phyloP scores from a whole-genome alignment of 1,140 invertebrate genomes.

The Drosophila asahinai region DNA sequence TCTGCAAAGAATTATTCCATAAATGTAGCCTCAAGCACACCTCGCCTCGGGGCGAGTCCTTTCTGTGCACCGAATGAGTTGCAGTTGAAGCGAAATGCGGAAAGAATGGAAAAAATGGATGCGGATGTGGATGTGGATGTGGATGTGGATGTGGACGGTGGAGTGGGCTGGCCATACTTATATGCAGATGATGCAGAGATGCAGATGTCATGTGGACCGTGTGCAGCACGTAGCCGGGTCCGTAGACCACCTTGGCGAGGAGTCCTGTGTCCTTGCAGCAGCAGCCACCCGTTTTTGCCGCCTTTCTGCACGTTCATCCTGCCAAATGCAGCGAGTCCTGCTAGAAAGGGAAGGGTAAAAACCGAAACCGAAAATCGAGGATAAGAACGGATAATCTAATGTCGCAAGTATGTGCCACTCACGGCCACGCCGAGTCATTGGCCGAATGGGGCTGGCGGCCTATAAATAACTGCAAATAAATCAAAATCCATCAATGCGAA shows the following conservation, averaged over 20 bases:
- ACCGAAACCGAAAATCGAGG: constrained; percentile 73
- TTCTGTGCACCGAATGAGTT: constrained; percentile 43
- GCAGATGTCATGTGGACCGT: constrained; percentile 68
- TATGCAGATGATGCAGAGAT: constrained; percentile 55
- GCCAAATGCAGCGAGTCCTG: constrained; percentile 39
- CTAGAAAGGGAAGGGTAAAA: constrained; percentile 44
- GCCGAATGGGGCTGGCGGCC: constrained; percentile 37
- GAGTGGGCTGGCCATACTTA: constrained; percentile 9
- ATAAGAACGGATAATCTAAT: constrained; percentile 84
- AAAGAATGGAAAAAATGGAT: constrained; percentile 37
- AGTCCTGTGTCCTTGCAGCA: constrained; percentile 8
- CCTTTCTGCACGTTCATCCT: constrained; percentile 51
- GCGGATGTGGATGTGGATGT: constrained; percentile 8
- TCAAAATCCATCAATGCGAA: constrained; percentile 84
- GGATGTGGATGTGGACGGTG: constrained; percentile 6
- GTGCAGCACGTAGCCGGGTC: constrained; percentile 61
- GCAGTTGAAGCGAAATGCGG: constrained; percentile 48
- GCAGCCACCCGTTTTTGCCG: constrained; percentile 13
- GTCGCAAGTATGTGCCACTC: constrained; percentile 73
- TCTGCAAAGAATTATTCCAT: not conserved
- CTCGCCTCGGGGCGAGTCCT: constrained; percentile 25
- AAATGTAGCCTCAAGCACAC: not conserved
- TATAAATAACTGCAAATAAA: constrained; percentile 84
- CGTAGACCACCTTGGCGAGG: constrained; percentile 48
- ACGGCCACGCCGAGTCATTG: constrained; percentile 71